These are phyloP conservation scores for Sericinus montela DNA, from an alignment of 2,888 invertebrate species.

Conservation along the genomic window DNA sequence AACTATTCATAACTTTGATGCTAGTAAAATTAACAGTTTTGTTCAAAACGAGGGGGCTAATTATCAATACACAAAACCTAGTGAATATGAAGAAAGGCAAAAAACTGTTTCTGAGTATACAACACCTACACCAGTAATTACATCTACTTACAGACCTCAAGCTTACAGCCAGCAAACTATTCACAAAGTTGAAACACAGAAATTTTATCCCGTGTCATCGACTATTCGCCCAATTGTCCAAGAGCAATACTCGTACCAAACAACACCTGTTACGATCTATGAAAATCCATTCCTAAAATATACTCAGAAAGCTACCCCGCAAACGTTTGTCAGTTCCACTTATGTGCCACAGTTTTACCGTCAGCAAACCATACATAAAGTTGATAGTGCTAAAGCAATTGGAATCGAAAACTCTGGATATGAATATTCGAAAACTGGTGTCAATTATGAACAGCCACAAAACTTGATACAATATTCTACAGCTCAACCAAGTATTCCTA, in stretches of 20 bases:
- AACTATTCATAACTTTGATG: slow-evolving; percentile 50
- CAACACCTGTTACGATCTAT: slow-evolving; percentile 27
- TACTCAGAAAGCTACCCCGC: slow-evolving; percentile 23
- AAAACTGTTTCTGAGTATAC: slow-evolving; percentile 42
- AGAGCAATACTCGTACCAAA: slow-evolving; percentile 12
- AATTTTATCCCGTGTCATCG: slow-evolving; percentile 19
- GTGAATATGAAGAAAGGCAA: slow-evolving; percentile 50
- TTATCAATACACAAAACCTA: slow-evolving; percentile 33
- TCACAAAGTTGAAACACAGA: slow-evolving; percentile 26
- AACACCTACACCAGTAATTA: slow-evolving; percentile 39
- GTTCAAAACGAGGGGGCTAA: slow-evolving; percentile 32
- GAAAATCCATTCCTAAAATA: slow-evolving; percentile 30
- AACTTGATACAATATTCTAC: slow-evolving; percentile 33
- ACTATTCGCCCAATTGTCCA: slow-evolving; percentile 21
- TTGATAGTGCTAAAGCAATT: background rate
- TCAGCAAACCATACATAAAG: slow-evolving; percentile 42
- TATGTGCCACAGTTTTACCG: slow-evolving; percentile 55
- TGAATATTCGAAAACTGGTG: slow-evolving; percentile 26
- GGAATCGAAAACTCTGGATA: slow-evolving; percentile 25
- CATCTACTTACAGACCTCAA: slow-evolving; percentile 44
- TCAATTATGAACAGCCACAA: slow-evolving; percentile 28
- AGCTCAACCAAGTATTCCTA: slow-evolving; percentile 38
- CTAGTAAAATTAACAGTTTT: slow-evolving; percentile 40
- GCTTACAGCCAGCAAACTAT: slow-evolving; percentile 55
- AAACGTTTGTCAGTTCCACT: slow-evolving; percentile 34